phyloP scores from a whole-genome alignment of 2,113 vertebrate species.

The Chionis minor region DNA sequence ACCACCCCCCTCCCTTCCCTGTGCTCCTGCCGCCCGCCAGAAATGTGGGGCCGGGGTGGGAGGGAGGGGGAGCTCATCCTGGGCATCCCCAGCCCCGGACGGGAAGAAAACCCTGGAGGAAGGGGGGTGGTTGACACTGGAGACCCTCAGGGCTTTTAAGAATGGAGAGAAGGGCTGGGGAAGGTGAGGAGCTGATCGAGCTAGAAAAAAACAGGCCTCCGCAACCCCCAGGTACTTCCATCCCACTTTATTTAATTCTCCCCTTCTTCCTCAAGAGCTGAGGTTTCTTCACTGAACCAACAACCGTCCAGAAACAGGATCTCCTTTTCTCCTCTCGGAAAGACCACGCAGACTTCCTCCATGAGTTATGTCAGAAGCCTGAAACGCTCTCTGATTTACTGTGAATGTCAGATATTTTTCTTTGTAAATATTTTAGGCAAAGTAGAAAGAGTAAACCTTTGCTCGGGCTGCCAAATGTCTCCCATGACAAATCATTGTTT shows the following conservation, averaged over 20 bases:
- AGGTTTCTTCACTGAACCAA: background rate
- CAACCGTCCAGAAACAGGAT: background rate
- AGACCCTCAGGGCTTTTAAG: background rate
- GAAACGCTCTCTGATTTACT: conserved; percentile 36
- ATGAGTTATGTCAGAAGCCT: background rate
- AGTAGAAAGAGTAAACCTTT: conserved; percentile 57
- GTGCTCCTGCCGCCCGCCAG: background rate
- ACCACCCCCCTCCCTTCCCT: too few species aligned
- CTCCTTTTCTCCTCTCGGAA: background rate
- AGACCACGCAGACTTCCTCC: background rate
- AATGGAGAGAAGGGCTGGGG: background rate
- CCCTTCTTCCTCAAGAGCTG: background rate
- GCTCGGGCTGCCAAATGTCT: conserved; percentile 11
- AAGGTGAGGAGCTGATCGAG: background rate
- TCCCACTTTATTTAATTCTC: background rate
- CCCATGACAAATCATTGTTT: conserved; percentile 61
- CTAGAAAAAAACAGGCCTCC: background rate
- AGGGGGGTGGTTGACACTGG: background rate
- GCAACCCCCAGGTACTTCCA: background rate
- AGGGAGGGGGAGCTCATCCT: background rate
- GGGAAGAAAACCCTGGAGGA: background rate
- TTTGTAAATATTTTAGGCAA: conserved; percentile 49
- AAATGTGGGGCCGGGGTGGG: background rate
- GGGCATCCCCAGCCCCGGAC: background rate
- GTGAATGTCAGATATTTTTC: conserved; percentile 18